These are phyloP conservation scores for Lathronympha strigana DNA, from an alignment of 2,888 invertebrate species.

Conservation along the genomic window DNA sequence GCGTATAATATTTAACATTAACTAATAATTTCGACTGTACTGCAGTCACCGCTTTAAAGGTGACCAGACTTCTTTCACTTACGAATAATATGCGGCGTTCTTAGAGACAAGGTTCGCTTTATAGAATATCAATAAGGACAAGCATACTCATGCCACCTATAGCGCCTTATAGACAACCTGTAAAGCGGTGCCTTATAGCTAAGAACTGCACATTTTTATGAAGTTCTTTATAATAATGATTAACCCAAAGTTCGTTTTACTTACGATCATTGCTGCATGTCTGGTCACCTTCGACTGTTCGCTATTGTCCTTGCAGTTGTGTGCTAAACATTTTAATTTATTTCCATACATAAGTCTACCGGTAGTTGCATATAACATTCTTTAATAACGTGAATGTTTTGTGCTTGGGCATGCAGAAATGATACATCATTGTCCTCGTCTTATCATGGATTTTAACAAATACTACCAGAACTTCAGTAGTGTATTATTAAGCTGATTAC, in stretches of 20 bases:
- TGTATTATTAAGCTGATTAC: not conserved
- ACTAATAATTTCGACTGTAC: slow-evolving; percentile 58
- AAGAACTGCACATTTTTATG: slow-evolving; percentile 36
- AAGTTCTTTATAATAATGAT: slow-evolving; percentile 7
- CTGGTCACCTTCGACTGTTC: slow-evolving; percentile 78
- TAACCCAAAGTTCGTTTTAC: slow-evolving; percentile 9
- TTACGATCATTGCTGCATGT: slow-evolving; percentile 77
- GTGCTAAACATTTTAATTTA: slow-evolving; percentile 63
- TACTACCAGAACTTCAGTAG: slow-evolving; percentile 3
- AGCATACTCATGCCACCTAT: not conserved
- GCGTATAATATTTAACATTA: slow-evolving; percentile 50
- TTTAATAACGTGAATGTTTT: slow-evolving; percentile 65
- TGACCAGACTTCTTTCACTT: slow-evolving; percentile 71
- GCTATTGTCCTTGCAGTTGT: slow-evolving; percentile 58
- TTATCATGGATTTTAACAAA: slow-evolving; percentile 62
- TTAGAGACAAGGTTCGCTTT: not conserved
- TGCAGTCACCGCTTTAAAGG: slow-evolving; percentile 79
- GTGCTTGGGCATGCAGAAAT: slow-evolving; percentile 84
- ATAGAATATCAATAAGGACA: not conserved
- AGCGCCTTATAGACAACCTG: not conserved
- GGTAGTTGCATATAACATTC: slow-evolving; percentile 73
- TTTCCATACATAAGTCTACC: slow-evolving; percentile 56
- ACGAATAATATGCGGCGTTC: slow-evolving; percentile 3
- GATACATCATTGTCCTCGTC: slow-evolving; percentile 66
- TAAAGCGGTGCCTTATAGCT: slow-evolving; percentile 18